These are phyloP conservation scores for Saxidomus purpurata DNA, from an alignment of 1,140 invertebrate species.

Conservation along the genomic window DNA sequence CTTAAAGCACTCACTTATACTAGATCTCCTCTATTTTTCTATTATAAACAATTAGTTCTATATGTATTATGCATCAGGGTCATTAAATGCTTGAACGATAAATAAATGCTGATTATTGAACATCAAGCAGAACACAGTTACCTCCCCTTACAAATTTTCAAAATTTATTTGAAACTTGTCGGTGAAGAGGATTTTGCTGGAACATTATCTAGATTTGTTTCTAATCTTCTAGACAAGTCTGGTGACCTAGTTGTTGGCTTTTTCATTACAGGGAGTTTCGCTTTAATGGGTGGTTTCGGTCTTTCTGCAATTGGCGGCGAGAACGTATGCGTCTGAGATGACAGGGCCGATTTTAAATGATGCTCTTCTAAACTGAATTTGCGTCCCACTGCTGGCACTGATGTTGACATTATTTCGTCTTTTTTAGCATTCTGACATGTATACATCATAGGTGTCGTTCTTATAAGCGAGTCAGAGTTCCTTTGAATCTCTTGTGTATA, in stretches of 20 bases:
- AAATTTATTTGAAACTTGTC: slow-evolving; percentile 42
- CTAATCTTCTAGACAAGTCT: slow-evolving; percentile 72
- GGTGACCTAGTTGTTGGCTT: slow-evolving; percentile 88
- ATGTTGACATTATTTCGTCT: slow-evolving; percentile 15
- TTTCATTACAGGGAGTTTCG: slow-evolving; percentile 91
- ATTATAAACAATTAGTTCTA: too few relatives aligned
- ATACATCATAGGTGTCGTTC: slow-evolving; percentile 46
- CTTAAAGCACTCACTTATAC: too few relatives aligned
- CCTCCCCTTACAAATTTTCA: neutral
- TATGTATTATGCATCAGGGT: neutral
- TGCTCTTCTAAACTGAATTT: slow-evolving; percentile 66
- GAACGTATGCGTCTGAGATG: neutral
- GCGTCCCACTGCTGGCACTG: neutral
- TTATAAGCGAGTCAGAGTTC: slow-evolving; percentile 5
- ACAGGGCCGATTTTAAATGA: slow-evolving; percentile 20
- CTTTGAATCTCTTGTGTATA: slow-evolving; percentile 35
- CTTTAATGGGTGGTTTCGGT: slow-evolving; percentile 91
- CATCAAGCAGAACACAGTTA: neutral
- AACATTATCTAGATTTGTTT: slow-evolving; percentile 49
- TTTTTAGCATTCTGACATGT: slow-evolving; percentile 43
- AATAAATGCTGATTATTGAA: slow-evolving; percentile 23
- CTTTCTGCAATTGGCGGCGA: slow-evolving; percentile 84
- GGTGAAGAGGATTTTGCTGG: slow-evolving; percentile 51
- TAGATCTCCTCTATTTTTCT: too few relatives aligned
- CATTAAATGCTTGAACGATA: neutral